These are phyloP conservation scores for Pseudachorutes palmiensis DNA, from an alignment of 1,140 invertebrate genomes.

Conservation along the genomic window DNA sequence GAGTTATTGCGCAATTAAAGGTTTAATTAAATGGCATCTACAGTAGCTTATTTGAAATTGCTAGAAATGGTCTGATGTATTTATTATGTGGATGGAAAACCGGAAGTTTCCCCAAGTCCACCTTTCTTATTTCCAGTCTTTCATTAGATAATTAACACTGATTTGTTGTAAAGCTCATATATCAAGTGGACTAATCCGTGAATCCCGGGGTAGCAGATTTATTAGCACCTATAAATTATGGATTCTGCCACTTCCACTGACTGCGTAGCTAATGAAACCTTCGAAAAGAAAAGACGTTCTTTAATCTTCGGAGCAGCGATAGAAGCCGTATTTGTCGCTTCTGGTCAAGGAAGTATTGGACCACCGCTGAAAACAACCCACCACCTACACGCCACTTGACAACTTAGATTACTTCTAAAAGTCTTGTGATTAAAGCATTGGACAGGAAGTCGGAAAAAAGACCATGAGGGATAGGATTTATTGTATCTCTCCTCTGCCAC, in stretches of 20 bases:
- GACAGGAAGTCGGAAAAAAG: neutral
- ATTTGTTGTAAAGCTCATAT: neutral
- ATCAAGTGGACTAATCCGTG: constrained; percentile 8
- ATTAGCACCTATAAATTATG: constrained; percentile 6
- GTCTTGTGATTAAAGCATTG: neutral
- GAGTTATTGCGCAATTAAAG: too few relatives aligned
- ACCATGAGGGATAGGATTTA: too few relatives aligned
- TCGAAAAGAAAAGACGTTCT: neutral
- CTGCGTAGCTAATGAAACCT: neutral
- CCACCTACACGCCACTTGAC: neutral
- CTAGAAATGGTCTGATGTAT: too few relatives aligned
- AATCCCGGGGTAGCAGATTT: neutral
- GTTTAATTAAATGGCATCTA: too few relatives aligned
- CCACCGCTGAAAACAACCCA: neutral
- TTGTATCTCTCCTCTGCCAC: too few relatives aligned
- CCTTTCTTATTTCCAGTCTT: neutral
- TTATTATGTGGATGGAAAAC: too few relatives aligned
- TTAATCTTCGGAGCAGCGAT: neutral
- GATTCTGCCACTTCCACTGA: neutral
- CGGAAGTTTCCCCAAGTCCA: neutral
- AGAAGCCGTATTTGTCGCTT: too few relatives aligned
- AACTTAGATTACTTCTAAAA: neutral
- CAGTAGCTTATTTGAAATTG: too few relatives aligned
- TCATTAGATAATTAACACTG: constrained; percentile 12
- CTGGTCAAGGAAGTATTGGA: neutral